Base-by-base conservation (phyloP, 2,113 vertebrate species). In the Terrapene triunguis region DNA sequence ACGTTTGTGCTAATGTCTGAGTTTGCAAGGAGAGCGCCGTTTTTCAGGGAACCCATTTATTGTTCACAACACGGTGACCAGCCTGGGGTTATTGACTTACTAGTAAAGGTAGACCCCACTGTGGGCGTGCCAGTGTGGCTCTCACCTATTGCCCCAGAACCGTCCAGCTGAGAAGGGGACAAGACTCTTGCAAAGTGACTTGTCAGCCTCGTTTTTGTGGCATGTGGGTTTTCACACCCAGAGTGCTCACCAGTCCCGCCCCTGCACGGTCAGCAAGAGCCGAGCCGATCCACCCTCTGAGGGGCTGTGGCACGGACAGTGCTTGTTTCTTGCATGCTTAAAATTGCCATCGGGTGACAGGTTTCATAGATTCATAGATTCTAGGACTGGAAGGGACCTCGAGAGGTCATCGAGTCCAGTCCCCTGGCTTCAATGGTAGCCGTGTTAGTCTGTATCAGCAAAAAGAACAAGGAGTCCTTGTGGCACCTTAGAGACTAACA, bases 81-180 rank as follows among this genome's bases (percentile, higher is more conserved):
- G 87, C 12, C 0, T 42, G 4, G 2, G 1, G 17, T 42, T 9
- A 59, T 6, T 44, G 29, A 50, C 47, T 5, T 11, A 11, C 11
- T 1, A 5, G 54, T 2, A 50, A 17, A 72, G 65, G 32, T 35
- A 69, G 32, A 8, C 17, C 9, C 81, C 7, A 48, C 24, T 24
- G 89, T 42, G 89, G 90, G 85, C 55, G 82, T 62, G 6, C 1
- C 1, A 55, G 1, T 12, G 81, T 25, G 19, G 2, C 19, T 42
- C n/a, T 24, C 1, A 5, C n/a, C 11, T 21, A 24, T 38, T 72
- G n/a, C n/a, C 35, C 69, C 69, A 38, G 21, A 38, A 42, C 35
- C 22, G 21, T 72, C 35, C 35, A 42, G n/a, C 35, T 42, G n/a
- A 72, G 19, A 72, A 4, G 8, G 8, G 69, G 24, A 72, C 21